Percentiles rank a stretch among this genome's conserved stretches.
phyloP scores from a whole-genome alignment of 2,888 invertebrate genomes.

The Thymelicus sylvestris region DNA sequence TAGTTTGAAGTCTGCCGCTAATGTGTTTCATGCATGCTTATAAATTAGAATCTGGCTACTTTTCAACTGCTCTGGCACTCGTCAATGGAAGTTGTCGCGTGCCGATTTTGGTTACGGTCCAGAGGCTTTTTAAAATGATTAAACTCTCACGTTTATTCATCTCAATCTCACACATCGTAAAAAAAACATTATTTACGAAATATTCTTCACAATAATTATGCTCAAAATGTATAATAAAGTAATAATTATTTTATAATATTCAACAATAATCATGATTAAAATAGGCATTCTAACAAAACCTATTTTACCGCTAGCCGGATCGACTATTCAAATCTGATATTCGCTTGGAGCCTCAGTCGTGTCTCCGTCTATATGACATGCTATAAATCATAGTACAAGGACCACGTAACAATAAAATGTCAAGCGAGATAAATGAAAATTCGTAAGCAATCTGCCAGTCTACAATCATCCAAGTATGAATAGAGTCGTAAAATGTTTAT shows the following conservation, averaged over 20 bases:
- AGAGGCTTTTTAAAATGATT: not conserved
- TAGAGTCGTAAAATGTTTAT: slow-evolving; percentile 14
- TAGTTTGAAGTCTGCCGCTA: slow-evolving; percentile 81
- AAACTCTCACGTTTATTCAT: no score
- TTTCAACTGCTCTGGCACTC: slow-evolving; percentile 10
- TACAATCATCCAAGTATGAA: slow-evolving; percentile 30
- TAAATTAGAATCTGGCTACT: slow-evolving; percentile 36
- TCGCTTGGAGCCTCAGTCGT: slow-evolving; percentile 29
- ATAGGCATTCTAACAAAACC: slow-evolving; percentile 13
- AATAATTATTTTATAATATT: not conserved
- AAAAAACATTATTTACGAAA: no score
- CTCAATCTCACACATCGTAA: no score
- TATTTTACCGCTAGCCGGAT: slow-evolving; percentile 18
- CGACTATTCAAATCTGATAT: slow-evolving; percentile 27
- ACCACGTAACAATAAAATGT: slow-evolving; percentile 39
- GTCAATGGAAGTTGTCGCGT: slow-evolving; percentile 20
- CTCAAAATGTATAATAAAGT: no score
- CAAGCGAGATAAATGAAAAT: slow-evolving; percentile 39
- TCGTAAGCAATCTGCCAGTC: slow-evolving; percentile 33
- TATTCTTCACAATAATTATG: no score
- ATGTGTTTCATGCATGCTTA: slow-evolving; percentile 52
- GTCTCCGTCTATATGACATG: slow-evolving; percentile 31
- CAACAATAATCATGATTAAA: not conserved
- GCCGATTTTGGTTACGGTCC: slow-evolving; percentile 8
- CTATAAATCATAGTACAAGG: slow-evolving; percentile 40